phyloP scores from a whole-genome alignment of 2,113 vertebrate species.

The Bos javanicus region DNA sequence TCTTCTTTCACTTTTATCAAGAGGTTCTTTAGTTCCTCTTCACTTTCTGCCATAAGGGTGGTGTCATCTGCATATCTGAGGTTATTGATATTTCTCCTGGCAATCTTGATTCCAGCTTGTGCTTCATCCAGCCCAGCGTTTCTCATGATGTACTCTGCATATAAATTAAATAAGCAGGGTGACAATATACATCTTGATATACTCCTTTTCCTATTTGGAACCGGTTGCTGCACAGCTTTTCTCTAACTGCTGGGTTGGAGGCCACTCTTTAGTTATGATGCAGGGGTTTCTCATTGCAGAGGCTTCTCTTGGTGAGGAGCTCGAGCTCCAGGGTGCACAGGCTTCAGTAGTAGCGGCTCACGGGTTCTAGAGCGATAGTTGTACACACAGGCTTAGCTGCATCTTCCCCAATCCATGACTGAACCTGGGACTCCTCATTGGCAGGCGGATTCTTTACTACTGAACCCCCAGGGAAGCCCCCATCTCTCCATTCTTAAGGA shows the following conservation, averaged over 20 bases:
- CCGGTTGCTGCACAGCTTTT: neutral
- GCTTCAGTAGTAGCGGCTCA: neutral
- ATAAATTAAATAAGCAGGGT: neutral
- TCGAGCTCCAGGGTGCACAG: neutral
- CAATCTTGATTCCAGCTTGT: neutral
- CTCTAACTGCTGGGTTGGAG: neutral
- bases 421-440: neutral
- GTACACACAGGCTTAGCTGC: neutral
- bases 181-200: rapidly evolving
- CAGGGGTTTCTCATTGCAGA: neutral
- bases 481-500: neutral
- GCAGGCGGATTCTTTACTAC: neutral
- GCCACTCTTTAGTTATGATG: neutral
- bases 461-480: neutral
- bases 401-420: neutral
- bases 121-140: neutral
- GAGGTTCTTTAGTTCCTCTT: neutral
- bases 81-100: neutral
- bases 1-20: neutral
- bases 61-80: neutral
- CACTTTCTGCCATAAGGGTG: neutral
- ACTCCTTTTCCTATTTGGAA: neutral
- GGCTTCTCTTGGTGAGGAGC: neutral
- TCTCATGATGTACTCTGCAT: neutral
- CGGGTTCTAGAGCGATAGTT: neutral